Base-by-base conservation (phyloP, 2,888 invertebrate genomes). In the Homarus gammarus region DNA sequence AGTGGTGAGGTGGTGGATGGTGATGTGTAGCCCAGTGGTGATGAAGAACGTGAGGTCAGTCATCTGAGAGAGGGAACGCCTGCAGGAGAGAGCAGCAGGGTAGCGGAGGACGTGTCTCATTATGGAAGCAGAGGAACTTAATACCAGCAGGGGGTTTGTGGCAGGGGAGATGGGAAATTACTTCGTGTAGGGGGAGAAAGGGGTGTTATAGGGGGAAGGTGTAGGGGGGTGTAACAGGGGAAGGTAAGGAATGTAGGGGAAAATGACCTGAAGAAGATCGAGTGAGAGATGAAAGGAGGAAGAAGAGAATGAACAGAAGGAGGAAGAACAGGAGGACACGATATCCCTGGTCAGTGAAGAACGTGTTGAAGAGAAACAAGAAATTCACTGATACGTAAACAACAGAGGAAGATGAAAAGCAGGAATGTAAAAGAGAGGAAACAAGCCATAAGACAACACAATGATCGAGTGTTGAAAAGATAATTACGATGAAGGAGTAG, bases 41-140 rank as follows among this genome's bases (percentile, higher is more conserved):
- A n/a, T n/a, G 18, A 56, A 56, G 18, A 1, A 82, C 15, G n/a
- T 31, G 64, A 78, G 68, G 18, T 5, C 6, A 56, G 75, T n/a
- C n/a, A n/a, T n/a, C n/a, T n/a, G 75, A 72, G 83, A 51, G 38
- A 44, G 49, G 31, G 49, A 86, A 38, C 56, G 75, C 61, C 61
- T 64, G 85, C 44, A 49, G 78, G 73, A 84, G 51, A 72, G 40
- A 86, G 70, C 68, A 49, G 68, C 33, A 86, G 70, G 68, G 51
- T 68, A 44, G n/a, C 36, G 33, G n/a, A n/a, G 38, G 10, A 56
- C 8, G 38, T 33, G 27, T 56, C 12, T 36, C 33, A 73, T 36
- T 22, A 27, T 8, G n/a, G 40, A 36, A 3, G 56, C 12, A 38
- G 33, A 49, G 27, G 33, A 61, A 33, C 0, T 8, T n/a, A 18